Evolutionary conservation across 2,888 invertebrate genomes (phyloP), one percentile per base, ranked within the genome.

Genomic region (Leptopilina myrica): DNA sequence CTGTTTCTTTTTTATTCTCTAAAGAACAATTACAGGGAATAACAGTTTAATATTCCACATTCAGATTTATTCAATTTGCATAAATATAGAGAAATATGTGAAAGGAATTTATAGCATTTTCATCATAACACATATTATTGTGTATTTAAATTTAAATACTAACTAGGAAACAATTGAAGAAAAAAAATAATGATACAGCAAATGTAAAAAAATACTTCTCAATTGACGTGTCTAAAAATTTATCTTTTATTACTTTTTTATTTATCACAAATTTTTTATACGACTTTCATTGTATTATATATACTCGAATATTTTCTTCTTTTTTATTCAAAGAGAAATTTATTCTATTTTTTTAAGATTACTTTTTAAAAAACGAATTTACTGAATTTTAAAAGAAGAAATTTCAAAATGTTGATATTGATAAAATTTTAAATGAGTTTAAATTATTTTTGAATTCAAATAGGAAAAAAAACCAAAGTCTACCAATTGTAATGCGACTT

Each of bases 201-300:
- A 33, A 40, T 56, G 33, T 12, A 20, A 4, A 40, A 20, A 56
- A 56, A 46, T 46, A 73, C 4, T 73, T 33, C 33, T 73, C 5
- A n/a, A 59, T 33, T 53, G 11, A 59, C 53, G 14, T 69, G 26
- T 69, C 14, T 49, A 11, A 49, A 14, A 69, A 33, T 73, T 11
- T 73, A 14, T 73, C 20, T 73, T 26, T 69, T 53, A 15, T 69
- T 53, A 49, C 33, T 69, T 69, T 69, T 49, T 26, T 73, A 9
- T 15, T 20, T 9, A 62, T 62, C 15, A 5, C 49, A 49, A 33
- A n/a, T 62, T 62, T 20, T 62, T 62, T 62, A 20, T 8, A 62
- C 15, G 62, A n/a, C 20, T 62, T 62, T 20, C 20, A 20, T 20
- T 62, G 62, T 62, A 62, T 62, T 62, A 62, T 43, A 62, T 43